Evolutionary conservation across 2,888 invertebrate species (phyloP).

Genomic region (Antitype chi): DNA sequence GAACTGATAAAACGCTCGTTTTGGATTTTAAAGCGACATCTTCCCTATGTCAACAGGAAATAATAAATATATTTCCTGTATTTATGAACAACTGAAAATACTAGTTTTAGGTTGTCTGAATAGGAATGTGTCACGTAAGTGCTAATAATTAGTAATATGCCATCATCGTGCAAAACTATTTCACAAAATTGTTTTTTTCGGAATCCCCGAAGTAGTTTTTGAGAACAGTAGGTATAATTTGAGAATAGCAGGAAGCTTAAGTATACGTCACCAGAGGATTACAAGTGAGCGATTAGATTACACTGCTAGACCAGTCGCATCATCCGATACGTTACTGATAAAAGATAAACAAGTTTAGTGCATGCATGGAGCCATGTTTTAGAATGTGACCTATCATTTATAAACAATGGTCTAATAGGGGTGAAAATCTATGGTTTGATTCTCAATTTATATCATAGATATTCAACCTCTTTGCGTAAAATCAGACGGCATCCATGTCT

Average conservation of each 20-base stretch:
- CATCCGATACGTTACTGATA: slow-evolving; percentile 39
- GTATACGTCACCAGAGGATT: slow-evolving; percentile 55
- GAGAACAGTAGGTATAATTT: slow-evolving; percentile 13
- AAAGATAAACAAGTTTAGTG: slow-evolving; percentile 40
- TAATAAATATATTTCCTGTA: slow-evolving; percentile 47
- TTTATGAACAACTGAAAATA: slow-evolving; percentile 42
- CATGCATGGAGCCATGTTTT: slow-evolving; percentile 29
- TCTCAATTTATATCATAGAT: neutral
- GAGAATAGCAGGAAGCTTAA: slow-evolving; percentile 33
- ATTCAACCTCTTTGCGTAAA: neutral
- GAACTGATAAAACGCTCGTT: slow-evolving; percentile 16
- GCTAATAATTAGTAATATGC: slow-evolving; percentile 7
- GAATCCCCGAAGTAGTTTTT: neutral
- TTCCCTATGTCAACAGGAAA: slow-evolving; percentile 54
- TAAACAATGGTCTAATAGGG: neutral
- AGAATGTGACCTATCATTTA: slow-evolving; percentile 1
- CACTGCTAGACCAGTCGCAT: slow-evolving; percentile 29
- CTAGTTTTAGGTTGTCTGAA: slow-evolving; percentile 33
- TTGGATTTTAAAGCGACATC: slow-evolving; percentile 40
- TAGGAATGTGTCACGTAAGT: slow-evolving; percentile 1
- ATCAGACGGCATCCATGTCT: neutral
- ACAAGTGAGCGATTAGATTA: slow-evolving; percentile 58
- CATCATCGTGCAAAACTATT: neutral
- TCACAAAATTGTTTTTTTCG: neutral
- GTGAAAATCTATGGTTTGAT: neutral